Conservation (phyloP, 30 jellyfish, hydroid and myxozoan species). For the Chironex yamaguchii region DNA sequence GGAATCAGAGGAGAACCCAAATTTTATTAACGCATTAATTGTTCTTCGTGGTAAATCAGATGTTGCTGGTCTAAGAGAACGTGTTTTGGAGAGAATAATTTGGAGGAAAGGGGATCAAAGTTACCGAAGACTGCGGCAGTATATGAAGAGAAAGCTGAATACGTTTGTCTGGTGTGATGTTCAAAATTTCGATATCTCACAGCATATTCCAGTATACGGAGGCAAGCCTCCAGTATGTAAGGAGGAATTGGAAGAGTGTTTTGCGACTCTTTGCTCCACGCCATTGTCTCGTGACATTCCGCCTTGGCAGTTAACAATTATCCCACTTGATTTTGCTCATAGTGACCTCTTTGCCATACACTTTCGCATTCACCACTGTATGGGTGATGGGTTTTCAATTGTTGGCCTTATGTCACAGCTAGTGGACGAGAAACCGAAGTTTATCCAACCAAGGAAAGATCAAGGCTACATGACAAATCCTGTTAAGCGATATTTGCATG, state of each 20-base stretch:
- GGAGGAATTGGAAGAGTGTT: conserved; percentile 73
- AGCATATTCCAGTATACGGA: conserved; percentile 76
- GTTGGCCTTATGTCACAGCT: conserved; percentile 89
- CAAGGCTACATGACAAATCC: conserved; percentile 87
- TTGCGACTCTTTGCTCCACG: conserved; percentile 57
- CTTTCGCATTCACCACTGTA: conserved; percentile 83
- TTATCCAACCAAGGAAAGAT: conserved; percentile 78
- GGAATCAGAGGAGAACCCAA: conserved; percentile 87
- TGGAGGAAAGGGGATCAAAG: conserved; percentile 41
- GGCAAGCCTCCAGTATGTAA: conserved; percentile 67
- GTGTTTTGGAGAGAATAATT: conserved; percentile 69
- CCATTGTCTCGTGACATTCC: conserved; percentile 76
- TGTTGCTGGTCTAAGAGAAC: conserved; percentile 63
- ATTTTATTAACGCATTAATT: conserved; percentile 79
- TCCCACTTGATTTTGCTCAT: conserved; percentile 61
- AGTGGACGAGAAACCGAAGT: conserved; percentile 89
- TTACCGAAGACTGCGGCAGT: conserved; percentile 73
- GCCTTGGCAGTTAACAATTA: conserved; percentile 92
- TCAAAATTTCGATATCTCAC: conserved; percentile 75
- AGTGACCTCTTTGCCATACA: conserved; percentile 67
- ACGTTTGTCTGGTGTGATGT: conserved; percentile 94
- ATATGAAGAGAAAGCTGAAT: conserved; percentile 70
- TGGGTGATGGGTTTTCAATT: conserved; percentile 99
- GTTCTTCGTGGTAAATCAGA: conserved; percentile 80
- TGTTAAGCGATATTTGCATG: conserved; percentile 68